A percentile compares a stretch with the other conserved stretches of the same genome.
Evolutionary conservation across 2,888 invertebrate genomes (phyloP).

Genomic region (Hyalella azteca): DNA sequence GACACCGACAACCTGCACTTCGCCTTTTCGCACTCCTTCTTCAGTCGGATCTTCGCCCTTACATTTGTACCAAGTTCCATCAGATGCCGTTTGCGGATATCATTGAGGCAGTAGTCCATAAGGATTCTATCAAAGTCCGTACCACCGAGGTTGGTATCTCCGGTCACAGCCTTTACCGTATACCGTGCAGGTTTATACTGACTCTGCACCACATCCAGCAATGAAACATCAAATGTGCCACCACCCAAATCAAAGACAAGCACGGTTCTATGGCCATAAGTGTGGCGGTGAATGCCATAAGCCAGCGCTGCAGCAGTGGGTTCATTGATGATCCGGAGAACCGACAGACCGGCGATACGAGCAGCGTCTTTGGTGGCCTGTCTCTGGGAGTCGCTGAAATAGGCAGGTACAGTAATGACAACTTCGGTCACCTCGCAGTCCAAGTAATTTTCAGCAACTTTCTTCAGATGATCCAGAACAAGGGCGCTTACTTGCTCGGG

Average conservation of each 20-base stretch:
- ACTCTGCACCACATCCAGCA: neutral
- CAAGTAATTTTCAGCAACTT: neutral
- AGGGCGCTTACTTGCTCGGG: conserved; percentile 20
- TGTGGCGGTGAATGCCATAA: neutral
- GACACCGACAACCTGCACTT: neutral
- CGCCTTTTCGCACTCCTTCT: neutral
- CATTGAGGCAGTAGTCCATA: neutral
- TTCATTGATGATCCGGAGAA: conserved; percentile 24
- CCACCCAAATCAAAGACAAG: conserved; percentile 22
- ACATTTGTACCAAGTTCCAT: neutral
- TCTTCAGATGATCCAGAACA: neutral
- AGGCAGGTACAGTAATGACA: conserved; percentile 31
- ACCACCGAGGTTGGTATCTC: neutral
- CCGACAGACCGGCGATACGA: conserved; percentile 1
- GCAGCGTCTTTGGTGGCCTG: conserved; percentile 38
- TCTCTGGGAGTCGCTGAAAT: conserved; percentile 33
- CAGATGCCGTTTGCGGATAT: neutral
- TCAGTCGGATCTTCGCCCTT: neutral
- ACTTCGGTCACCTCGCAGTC: neutral
- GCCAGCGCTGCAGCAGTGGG: conserved; percentile 33
- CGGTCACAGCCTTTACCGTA: neutral
- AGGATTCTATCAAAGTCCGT: neutral
- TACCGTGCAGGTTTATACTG: neutral
- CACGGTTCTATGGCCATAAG: neutral
- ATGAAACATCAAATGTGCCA: neutral